A percentile compares a stretch with the other conserved stretches of the same genome.
These are phyloP conservation scores for Phacellophora camtschatica DNA, from an alignment of 30 jellyfish, hydroid and myxozoan species.

Conservation along the genomic window DNA sequence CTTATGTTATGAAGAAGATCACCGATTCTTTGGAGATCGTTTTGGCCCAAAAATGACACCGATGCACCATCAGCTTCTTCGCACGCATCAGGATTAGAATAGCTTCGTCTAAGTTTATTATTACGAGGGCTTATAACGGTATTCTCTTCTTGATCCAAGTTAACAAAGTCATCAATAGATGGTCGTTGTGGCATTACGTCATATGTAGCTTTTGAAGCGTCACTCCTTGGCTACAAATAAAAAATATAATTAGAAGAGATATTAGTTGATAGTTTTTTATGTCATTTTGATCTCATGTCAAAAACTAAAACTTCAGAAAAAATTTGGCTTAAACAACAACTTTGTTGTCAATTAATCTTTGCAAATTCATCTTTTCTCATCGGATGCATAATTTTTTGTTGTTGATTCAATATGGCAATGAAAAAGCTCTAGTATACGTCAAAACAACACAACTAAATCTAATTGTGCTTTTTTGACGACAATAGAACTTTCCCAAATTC, in stretches of 20 bases:
- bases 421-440: too few relatives aligned
- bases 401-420: too few relatives aligned
- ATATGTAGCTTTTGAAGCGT: slow-evolving; percentile 51
- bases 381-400: neutral
- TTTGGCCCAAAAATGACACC: slow-evolving; percentile 11
- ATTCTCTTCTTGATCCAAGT: slow-evolving; percentile 21
- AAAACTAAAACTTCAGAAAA: neutral
- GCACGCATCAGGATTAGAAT: slow-evolving; percentile 10
- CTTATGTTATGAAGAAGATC: slow-evolving; percentile 22
- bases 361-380: neutral
- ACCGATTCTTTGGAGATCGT: slow-evolving; percentile 16
- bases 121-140: neutral
- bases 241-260: neutral
- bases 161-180: slow-evolving; percentile 82
- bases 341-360: neutral
- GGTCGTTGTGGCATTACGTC: slow-evolving; percentile 71
- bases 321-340: neutral
- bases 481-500: too few relatives aligned
- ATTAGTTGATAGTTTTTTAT: neutral
- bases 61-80: neutral
- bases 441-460: too few relatives aligned
- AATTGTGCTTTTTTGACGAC: too few relatives aligned
- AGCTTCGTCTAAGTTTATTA: neutral
- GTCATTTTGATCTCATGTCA: neutral
- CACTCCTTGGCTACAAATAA: slow-evolving; percentile 85